phyloP scores from a whole-genome alignment of 2,113 vertebrate species.

The Triplophysa dalaica region DNA sequence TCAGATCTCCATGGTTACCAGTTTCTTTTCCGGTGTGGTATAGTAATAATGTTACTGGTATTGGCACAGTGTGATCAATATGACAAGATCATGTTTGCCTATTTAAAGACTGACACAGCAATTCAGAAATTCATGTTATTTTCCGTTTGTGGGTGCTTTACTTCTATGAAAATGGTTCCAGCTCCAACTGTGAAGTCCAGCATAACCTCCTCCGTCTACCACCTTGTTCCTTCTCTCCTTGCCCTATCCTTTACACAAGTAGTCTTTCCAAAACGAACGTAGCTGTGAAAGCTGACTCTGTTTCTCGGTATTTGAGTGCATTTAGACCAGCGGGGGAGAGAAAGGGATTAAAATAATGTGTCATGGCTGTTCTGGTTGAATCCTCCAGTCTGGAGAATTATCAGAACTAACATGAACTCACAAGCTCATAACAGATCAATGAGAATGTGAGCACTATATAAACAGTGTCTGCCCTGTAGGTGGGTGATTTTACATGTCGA shows the following conservation, averaged over 20 bases:
- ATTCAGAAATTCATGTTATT: background rate
- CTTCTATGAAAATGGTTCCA: conserved; percentile 25
- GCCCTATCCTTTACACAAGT: background rate
- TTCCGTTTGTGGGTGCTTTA: background rate
- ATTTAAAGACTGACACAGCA: background rate
- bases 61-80: no score
- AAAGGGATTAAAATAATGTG: conserved; percentile 23
- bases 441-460: background rate
- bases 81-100: background rate
- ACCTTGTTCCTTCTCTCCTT: conserved; percentile 23
- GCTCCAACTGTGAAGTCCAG: background rate
- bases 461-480: conserved; percentile 15
- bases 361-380: conserved; percentile 12
- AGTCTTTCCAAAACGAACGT: conserved; percentile 5
- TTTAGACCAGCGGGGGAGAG: background rate
- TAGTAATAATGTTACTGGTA: no score
- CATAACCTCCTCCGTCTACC: conserved; percentile 24
- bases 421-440: conserved; percentile 21
- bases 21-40: no score
- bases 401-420: conserved; percentile 25
- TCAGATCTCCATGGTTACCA: no score
- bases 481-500: conserved; percentile 15
- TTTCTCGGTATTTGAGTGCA: background rate
- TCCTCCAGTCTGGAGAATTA: conserved; percentile 11
- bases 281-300: conserved; percentile 13